A percentile compares a stretch with the other conserved stretches of the same genome.
Conservation (phyloP, 2,888 invertebrate genomes). For the Augochlorella aurata region DNA sequence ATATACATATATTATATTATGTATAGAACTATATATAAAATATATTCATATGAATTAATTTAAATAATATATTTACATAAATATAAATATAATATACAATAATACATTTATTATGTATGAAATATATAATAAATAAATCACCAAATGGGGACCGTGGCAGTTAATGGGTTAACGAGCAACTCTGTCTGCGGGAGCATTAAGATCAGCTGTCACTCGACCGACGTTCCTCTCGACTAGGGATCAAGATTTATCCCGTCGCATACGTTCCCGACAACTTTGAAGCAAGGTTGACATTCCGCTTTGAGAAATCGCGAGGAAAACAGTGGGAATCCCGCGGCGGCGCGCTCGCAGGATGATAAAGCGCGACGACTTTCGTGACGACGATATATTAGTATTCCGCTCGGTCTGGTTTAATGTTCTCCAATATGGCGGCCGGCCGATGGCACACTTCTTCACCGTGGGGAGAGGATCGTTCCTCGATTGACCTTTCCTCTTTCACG, state of each 20-base stretch:
- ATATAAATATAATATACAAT: no score
- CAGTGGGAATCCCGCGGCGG: not conserved
- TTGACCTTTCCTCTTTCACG: conserved; percentile 61
- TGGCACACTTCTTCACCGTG: conserved; percentile 51
- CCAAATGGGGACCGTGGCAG: no score
- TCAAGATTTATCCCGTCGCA: not conserved
- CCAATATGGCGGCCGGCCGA: conserved; percentile 17
- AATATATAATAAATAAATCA: no score
- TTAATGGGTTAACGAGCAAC: no score
- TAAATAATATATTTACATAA: no score
- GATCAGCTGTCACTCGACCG: not conserved
- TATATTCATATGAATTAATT: no score
- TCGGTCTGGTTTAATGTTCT: conserved; percentile 15
- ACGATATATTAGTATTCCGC: conserved; percentile 23
- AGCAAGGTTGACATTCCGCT: not conserved
- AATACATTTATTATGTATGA: no score
- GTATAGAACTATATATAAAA: no score
- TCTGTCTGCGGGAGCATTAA: not conserved
- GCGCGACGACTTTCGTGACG: conserved; percentile 9
- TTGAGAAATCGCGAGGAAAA: conserved; percentile 4
- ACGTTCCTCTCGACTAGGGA: not conserved
- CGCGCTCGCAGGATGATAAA: not conserved
- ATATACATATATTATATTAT: no score
- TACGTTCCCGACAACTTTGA: not conserved
- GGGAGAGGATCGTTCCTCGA: conserved; percentile 31